These are phyloP conservation scores for Xestia c-nigrum DNA, from an alignment of 2,888 invertebrate genomes.

Conservation along the genomic window DNA sequence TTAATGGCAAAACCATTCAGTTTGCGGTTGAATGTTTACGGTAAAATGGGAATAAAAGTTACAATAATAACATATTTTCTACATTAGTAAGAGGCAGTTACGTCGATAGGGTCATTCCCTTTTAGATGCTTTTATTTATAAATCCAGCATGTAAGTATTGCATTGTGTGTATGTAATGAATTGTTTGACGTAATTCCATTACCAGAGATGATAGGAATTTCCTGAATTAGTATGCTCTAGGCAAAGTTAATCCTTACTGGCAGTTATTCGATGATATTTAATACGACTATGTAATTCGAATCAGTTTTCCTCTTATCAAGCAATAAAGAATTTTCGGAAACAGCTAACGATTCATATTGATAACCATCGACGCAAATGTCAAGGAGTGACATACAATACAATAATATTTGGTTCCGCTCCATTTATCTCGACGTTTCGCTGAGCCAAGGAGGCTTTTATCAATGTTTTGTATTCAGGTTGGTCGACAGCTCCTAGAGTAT, in stretches of 20 bases:
- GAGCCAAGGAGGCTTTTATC: conserved; percentile 21
- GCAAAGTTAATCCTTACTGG: neutral
- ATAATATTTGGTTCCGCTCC: conserved; percentile 42
- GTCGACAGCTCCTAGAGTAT: conserved; percentile 12
- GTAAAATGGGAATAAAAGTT: conserved; percentile 34
- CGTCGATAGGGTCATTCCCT: neutral
- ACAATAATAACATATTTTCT: conserved; percentile 45
- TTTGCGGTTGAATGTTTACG: conserved; percentile 35
- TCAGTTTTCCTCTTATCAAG: conserved; percentile 16
- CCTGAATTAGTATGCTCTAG: conserved; percentile 4
- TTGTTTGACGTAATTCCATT: conserved; percentile 4
- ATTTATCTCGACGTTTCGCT: conserved; percentile 33
- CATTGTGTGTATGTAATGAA: neutral
- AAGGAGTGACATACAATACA: conserved; percentile 26
- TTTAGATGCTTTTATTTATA: conserved; percentile 24
- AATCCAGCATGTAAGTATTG: neutral
- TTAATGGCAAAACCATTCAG: conserved; percentile 12
- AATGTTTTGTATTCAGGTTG: conserved; percentile 35
- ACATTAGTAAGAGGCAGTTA: conserved; percentile 17
- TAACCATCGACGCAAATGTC: conserved; percentile 52
- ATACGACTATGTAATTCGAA: conserved; percentile 2
- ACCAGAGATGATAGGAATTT: conserved; percentile 8
- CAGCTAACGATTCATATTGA: conserved; percentile 49
- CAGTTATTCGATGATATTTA: neutral
- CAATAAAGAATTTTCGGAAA: conserved; percentile 28